Evolutionary conservation across 2,888 invertebrate species (phyloP).

Genomic region (Clepsis dumicolana): DNA sequence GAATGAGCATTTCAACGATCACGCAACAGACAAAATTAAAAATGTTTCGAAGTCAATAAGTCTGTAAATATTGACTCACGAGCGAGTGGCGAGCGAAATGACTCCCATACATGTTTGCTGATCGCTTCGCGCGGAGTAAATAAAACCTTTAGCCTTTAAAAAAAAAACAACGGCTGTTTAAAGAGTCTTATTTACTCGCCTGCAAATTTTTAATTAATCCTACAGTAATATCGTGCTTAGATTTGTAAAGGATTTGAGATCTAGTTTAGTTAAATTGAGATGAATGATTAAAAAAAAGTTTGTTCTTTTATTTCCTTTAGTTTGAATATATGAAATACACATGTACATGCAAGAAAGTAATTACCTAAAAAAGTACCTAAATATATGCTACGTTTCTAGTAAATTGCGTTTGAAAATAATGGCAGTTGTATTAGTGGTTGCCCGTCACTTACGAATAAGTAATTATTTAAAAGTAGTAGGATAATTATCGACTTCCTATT

Average conservation of each 20-base stretch:
- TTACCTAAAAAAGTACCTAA: too few relatives aligned
- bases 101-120: constrained; percentile 28
- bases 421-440: too few relatives aligned
- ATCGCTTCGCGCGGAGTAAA: constrained; percentile 31
- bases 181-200: background rate
- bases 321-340: too few relatives aligned
- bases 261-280: background rate
- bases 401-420: too few relatives aligned
- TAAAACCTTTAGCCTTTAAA: constrained; percentile 22
- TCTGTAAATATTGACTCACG: constrained; percentile 11
- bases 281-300: too few relatives aligned
- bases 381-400: too few relatives aligned
- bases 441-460: too few relatives aligned
- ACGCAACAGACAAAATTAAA: constrained; percentile 15
- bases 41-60: constrained; percentile 14
- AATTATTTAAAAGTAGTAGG: too few relatives aligned
- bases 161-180: background rate
- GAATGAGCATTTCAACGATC: background rate
- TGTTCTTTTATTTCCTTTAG: background rate
- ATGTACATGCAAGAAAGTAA: too few relatives aligned
- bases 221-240: background rate
- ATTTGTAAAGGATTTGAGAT: background rate
- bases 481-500: too few relatives aligned
- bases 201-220: background rate
- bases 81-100: constrained; percentile 22